Percentiles rank a stretch among this genome's conserved stretches.
These are phyloP conservation scores for Ferdinandea cuprea DNA, from an alignment of 2,888 invertebrate species.

Conservation along the genomic window DNA sequence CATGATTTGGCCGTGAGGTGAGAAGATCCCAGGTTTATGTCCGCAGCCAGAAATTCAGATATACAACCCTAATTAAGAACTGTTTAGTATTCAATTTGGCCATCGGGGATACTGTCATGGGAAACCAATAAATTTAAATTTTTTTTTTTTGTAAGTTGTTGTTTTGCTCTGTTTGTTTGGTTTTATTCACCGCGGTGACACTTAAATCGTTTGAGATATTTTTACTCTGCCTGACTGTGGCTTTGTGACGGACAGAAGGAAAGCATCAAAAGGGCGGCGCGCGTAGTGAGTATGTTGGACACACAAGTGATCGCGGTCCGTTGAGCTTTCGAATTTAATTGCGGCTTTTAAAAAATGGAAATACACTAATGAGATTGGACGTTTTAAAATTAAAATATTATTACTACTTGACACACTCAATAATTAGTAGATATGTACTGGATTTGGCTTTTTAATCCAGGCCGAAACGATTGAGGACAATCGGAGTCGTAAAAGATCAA, in stretches of 20 bases:
- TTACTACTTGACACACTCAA: too few species aligned
- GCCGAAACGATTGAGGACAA: too few species aligned
- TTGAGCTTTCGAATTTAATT: conserved; percentile 29
- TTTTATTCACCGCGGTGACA: conserved; percentile 34
- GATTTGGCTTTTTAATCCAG: too few species aligned
- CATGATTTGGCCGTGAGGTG: conserved; percentile 72
- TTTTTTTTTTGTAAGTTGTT: conserved; percentile 61
- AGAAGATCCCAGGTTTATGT: conserved; percentile 72
- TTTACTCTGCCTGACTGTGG: conserved; percentile 1
- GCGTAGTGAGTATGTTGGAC: conserved; percentile 11
- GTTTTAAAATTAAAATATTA: conserved; percentile 14
- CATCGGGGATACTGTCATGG: conserved; percentile 69
- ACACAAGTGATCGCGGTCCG: conserved; percentile 16
- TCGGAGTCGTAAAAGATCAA: too few species aligned
- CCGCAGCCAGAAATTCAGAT: conserved; percentile 76
- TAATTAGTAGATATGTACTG: too few species aligned
- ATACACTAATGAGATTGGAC: conserved; percentile 1
- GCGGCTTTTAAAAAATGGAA: background rate
- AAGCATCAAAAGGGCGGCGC: conserved; percentile 15
- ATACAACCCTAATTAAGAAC: conserved; percentile 78
- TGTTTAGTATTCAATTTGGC: conserved; percentile 78
- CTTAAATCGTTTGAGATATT: conserved; percentile 31
- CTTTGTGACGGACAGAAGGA: conserved; percentile 32
- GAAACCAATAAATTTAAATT: conserved; percentile 67
- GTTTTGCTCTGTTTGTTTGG: conserved; percentile 18